Percentiles rank a stretch among this genome's conserved stretches.
Evolutionary conservation across 1,140 invertebrate genomes (phyloP).

Genomic region (Catajapyx aquilonaris): DNA sequence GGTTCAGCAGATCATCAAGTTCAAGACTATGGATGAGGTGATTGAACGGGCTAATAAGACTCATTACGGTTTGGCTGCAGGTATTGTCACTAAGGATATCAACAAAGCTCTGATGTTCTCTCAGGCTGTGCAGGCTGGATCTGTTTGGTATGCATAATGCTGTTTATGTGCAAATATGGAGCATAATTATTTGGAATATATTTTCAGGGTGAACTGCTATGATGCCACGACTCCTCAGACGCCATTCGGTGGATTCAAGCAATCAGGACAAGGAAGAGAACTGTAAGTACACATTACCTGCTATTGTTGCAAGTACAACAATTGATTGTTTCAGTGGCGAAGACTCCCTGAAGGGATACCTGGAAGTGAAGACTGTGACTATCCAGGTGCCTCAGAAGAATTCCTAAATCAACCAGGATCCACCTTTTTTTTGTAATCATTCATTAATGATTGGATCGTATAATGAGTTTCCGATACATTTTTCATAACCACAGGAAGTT

Average conservation of each 20-base stretch:
- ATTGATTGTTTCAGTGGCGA: slow-evolving; percentile 34
- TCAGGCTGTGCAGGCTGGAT: slow-evolving; percentile 59
- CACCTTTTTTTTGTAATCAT: no score
- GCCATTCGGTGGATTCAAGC: slow-evolving; percentile 75
- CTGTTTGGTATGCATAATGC: slow-evolving; percentile 46
- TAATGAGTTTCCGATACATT: no score
- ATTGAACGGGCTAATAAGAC: slow-evolving; percentile 74
- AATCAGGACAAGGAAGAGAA: slow-evolving; percentile 64
- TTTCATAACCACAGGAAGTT: no score
- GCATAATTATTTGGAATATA: neutral
- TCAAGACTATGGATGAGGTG: slow-evolving; percentile 68
- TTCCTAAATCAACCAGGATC: neutral
- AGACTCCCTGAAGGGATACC: slow-evolving; percentile 49
- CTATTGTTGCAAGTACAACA: no score
- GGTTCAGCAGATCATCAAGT: slow-evolving; percentile 76
- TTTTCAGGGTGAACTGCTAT: slow-evolving; percentile 61
- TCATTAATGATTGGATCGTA: no score
- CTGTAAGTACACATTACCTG: slow-evolving; percentile 34
- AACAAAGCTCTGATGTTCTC: slow-evolving; percentile 56
- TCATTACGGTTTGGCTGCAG: slow-evolving; percentile 70
- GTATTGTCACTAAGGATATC: slow-evolving; percentile 68
- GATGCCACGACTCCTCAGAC: slow-evolving; percentile 46
- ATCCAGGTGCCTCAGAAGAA: slow-evolving; percentile 15
- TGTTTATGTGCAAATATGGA: neutral
- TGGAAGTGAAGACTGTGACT: slow-evolving; percentile 53